Evolutionary conservation across 1,140 invertebrate genomes (phyloP).

Genomic region (Heliothis subflexa): DNA sequence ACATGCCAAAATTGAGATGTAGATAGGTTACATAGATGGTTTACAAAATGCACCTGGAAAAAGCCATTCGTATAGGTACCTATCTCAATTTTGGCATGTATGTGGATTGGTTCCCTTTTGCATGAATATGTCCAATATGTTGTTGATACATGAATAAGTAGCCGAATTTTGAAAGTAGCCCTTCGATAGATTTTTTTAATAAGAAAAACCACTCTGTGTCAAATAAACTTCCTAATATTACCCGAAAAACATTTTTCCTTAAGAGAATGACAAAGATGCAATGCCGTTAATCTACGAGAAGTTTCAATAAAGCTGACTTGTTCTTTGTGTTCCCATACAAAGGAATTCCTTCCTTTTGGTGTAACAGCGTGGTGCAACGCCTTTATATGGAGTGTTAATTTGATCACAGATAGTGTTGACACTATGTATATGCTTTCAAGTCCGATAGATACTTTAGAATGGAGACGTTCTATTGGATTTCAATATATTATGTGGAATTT

Average conservation of each 20-base stretch:
- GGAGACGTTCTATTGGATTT: neutral
- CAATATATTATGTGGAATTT: neutral
- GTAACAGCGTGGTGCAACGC: slow-evolving; percentile 16
- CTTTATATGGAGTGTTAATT: slow-evolving; percentile 44
- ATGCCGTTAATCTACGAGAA: slow-evolving; percentile 19
- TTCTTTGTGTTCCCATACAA: slow-evolving; percentile 47
- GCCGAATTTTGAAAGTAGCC: too few species aligned
- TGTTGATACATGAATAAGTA: too few species aligned
- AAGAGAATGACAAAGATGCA: slow-evolving; percentile 41
- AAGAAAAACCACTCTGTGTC: too few species aligned
- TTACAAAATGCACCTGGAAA: too few species aligned
- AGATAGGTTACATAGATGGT: too few species aligned
- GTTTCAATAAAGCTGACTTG: slow-evolving; percentile 47
- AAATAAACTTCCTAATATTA: neutral
- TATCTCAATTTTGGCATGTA: too few species aligned
- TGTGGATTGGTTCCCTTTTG: too few species aligned
- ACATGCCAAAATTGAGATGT: too few species aligned
- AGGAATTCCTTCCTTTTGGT: slow-evolving; percentile 34
- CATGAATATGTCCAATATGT: too few species aligned
- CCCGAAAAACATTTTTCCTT: neutral
- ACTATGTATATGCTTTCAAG: neutral
- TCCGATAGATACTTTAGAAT: slow-evolving; percentile 1
- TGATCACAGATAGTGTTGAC: slow-evolving; percentile 28
- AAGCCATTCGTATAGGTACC: too few species aligned
- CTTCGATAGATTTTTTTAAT: too few species aligned